phyloP scores from a whole-genome alignment of 2,113 vertebrate species.

The Syrrhaptes paradoxus region DNA sequence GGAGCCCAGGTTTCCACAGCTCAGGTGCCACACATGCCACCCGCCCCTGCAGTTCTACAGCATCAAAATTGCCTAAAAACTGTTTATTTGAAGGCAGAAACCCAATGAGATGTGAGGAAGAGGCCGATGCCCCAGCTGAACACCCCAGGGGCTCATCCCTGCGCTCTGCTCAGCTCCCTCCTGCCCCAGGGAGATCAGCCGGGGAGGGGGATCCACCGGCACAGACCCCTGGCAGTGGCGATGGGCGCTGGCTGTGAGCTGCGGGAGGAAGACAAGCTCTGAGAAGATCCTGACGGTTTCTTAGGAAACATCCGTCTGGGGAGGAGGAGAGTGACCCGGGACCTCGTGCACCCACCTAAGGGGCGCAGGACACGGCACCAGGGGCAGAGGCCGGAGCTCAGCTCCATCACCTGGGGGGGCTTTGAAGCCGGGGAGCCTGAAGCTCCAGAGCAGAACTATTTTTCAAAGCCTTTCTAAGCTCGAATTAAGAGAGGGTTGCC shows the following conservation, averaged over 20 bases:
- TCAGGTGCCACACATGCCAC: background rate
- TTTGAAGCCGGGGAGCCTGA: background rate
- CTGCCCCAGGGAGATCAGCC: background rate
- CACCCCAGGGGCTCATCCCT: background rate
- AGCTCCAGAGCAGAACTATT: background rate
- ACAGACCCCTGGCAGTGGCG: background rate
- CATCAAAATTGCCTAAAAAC: background rate
- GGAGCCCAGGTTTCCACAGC: background rate
- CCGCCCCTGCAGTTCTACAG: background rate
- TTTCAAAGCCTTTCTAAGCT: background rate
- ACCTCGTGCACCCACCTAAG: fast-evolving
- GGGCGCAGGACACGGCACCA: fast-evolving
- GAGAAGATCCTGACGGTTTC: background rate
- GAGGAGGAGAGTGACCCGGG: background rate
- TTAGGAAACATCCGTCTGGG: background rate
- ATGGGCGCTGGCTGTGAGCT: background rate
- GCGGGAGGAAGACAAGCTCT: background rate
- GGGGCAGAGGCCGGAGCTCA: background rate
- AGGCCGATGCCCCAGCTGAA: background rate
- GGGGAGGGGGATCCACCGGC: background rate
- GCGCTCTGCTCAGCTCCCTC: background rate
- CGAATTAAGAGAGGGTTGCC: background rate
- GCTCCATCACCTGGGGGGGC: background rate
- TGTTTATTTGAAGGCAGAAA: background rate
- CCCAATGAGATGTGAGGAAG: background rate